Base-by-base conservation (phyloP, 2,797 vertebrate species). In the Spinibarbus caldwelli region DNA sequence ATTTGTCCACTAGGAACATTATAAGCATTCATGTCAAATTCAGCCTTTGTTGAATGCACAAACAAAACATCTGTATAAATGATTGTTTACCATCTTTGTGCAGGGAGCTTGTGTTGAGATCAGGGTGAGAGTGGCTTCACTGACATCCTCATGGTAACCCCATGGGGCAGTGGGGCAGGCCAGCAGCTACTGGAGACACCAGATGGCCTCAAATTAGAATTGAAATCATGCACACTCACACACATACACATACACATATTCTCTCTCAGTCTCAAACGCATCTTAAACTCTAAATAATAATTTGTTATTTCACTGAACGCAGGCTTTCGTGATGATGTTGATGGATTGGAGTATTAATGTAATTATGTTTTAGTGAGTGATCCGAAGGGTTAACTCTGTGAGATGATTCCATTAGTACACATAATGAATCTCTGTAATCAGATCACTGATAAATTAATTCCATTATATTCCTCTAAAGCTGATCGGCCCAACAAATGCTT, bases 121-220 rank as follows among this genome's bases (percentile, higher is more conserved):
- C 43, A 76, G 72, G 77, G 80, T 86, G 78, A 80, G 78, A 70
- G 57, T 80, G 45, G 21, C 75, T 67, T 75, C 75, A 77, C 43
- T 80, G 79, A 86, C 78, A 78, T 88, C 87, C 87, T 85, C 78
- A 45, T 70, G 73, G 77, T 88, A 86, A 89, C 88, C 87, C 85
- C 86, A 82, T 54, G 75, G 86, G 83, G 64, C 84, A 88, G 38
- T 78, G 66, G 66, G 78, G 83, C 86, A 87, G 83, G 70, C 78
- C 45, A 84, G 82, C 84, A 87, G 84, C 76, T 83, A 81, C 78
- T 80, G 57, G 34, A 85, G 82, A 62, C 34, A 85, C 62, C 86
- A 88, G 89, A 88, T 85, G 73, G 68, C 62, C 78, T 80, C 54
- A 86, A 86, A 86, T 81, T 62, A 45, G 68, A 87, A 84, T 59